These are phyloP conservation scores for Caenorhabditis afra DNA, from an alignment of 2,888 invertebrate species.

Conservation along the genomic window DNA sequence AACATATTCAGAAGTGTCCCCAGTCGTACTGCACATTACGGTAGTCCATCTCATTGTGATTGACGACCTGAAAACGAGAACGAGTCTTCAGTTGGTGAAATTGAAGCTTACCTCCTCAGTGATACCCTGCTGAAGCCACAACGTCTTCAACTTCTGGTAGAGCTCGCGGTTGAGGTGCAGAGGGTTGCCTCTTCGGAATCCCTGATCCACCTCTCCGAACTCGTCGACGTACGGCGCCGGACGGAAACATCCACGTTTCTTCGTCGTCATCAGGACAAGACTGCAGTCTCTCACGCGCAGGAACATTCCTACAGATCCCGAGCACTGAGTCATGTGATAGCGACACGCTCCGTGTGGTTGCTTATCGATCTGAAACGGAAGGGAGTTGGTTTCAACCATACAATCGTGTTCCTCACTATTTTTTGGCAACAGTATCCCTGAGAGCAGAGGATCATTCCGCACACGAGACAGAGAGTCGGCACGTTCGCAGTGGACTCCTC, in stretches of 20 bases:
- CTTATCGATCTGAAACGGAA: constrained; percentile 61
- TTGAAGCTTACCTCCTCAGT: constrained; percentile 85
- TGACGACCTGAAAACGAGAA: constrained; percentile 68
- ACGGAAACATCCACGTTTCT: constrained; percentile 88
- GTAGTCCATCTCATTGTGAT: constrained; percentile 79
- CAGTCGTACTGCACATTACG: constrained; percentile 78
- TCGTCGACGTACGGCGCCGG: constrained; percentile 96
- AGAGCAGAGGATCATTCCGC: constrained; percentile 94
- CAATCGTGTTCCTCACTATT: too few species aligned
- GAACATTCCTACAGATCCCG: constrained; percentile 93
- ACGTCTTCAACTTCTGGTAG: constrained; percentile 89
- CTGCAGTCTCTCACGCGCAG: constrained; percentile 93
- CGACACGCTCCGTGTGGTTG: constrained; percentile 92
- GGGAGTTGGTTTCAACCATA: too few species aligned
- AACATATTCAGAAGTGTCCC: constrained; percentile 76
- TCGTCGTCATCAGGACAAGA: constrained; percentile 89
- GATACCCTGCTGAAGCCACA: constrained; percentile 93
- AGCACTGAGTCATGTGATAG: constrained; percentile 91
- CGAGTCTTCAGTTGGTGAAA: too few species aligned
- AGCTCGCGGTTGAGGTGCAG: constrained; percentile 89
- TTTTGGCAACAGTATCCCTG: constrained; percentile 98
- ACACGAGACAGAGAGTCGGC: constrained; percentile 97
- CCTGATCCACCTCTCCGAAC: constrained; percentile 98
- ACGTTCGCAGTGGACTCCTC: constrained; percentile 85
- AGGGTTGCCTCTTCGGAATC: constrained; percentile 95